Percentiles rank a stretch among this genome's conserved stretches.
These are phyloP conservation scores for Vollenhovia emeryi DNA, from an alignment of 1,140 invertebrate species.

Conservation along the genomic window DNA sequence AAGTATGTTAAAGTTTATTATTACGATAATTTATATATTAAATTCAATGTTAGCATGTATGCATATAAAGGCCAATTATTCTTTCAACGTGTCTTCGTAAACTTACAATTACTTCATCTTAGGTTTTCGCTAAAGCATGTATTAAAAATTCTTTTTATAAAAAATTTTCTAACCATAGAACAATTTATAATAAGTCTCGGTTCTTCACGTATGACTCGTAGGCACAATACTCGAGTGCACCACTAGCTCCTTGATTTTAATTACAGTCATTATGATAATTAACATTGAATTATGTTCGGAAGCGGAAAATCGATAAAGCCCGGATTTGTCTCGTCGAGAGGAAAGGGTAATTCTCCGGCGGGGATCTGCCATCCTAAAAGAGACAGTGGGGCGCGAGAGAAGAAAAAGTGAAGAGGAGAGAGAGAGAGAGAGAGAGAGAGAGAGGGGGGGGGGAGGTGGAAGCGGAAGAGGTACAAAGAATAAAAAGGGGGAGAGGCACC, in stretches of 20 bases:
- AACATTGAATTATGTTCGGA: conserved; percentile 44
- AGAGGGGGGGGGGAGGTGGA: background rate
- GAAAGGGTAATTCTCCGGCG: conserved; percentile 36
- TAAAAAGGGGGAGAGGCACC: conserved; percentile 27
- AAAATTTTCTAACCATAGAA: background rate
- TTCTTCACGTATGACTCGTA: background rate
- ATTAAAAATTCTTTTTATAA: background rate
- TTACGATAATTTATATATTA: no score
- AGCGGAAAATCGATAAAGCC: conserved; percentile 16
- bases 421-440: background rate
- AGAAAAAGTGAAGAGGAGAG: background rate
- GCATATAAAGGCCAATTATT: background rate
- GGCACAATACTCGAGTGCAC: background rate
- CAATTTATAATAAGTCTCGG: background rate
- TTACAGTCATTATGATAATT: conserved; percentile 56
- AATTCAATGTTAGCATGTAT: background rate
- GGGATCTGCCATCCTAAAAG: conserved; percentile 20
- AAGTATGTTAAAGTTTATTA: no score
- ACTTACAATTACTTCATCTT: background rate
- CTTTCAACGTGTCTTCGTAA: background rate
- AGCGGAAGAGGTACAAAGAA: conserved; percentile 19
- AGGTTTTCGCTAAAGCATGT: background rate
- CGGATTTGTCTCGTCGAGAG: conserved; percentile 32
- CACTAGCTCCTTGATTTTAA: conserved; percentile 11
- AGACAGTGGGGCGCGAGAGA: background rate